Evolutionary conservation across 2,797 vertebrate species (phyloP), one percentile per base, ranked within the genome.

Genomic region (Hippoglossus hippoglossus): DNA sequence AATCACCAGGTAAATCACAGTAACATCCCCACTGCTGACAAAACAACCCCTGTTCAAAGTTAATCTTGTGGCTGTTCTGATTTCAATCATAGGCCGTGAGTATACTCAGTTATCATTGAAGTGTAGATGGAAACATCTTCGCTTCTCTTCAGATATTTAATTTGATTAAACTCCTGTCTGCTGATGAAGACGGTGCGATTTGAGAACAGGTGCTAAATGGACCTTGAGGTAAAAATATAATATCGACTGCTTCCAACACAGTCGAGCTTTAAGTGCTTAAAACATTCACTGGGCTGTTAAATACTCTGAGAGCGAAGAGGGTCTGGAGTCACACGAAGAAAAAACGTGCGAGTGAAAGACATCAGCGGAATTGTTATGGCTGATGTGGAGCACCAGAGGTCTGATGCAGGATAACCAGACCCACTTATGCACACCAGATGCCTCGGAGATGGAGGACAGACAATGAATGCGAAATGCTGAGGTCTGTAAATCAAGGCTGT

Each of bases 401-500:
- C 34, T 64, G 60, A 66, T 61, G 52, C 39, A 24, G 60, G 65
- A 73, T 46, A 63, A 66, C 68, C 60, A 70, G 24, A 26, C 6
- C 11, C 26, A 62, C 18, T 60, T 57, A 39, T 18, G 55, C 24
- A 26, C 55, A 46, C 18, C 12, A 49, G 47, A 77, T 80, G 52
- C 58, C n/a, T 75, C 51, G 19, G 53, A 67, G 4, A 70, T 9
- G 47, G 25, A 62, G 31, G 57, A 58, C 46, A 46, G 54, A 64
- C 28, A 12, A 12, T 55, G 22, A 74, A 75, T 56, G 39, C 62
- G 56, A 73, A 70, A 77, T 6, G 41, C 24, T 36, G 49, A 71
- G 12, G 39, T 36, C 24, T n/a, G 54, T 49, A 65, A 75, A 77
- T 80, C 56, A 69, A 41, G 11, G 9, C 49, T 25, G 36, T 18